Conservation (phyloP, 2,797 vertebrate genomes). For the Semotilus atromaculatus region DNA sequence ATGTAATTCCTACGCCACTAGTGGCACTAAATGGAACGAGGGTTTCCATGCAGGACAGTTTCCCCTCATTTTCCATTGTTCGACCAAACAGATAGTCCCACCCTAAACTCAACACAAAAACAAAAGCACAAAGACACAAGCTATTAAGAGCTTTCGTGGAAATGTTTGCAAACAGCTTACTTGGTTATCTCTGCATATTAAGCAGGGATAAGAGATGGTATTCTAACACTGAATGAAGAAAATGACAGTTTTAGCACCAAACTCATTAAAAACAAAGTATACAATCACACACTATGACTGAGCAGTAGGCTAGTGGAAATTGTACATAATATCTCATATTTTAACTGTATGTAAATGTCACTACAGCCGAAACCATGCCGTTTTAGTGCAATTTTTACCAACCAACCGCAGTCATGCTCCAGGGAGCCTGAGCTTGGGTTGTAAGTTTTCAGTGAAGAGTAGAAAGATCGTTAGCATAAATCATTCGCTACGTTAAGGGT, state of each 20-base stretch:
- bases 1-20: neutral
- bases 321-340: conserved; percentile 2
- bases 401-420: conserved; percentile 17
- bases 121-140: neutral
- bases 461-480: conserved; percentile 41
- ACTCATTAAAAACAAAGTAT: neutral
- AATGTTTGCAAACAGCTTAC: neutral
- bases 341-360: conserved; percentile 12
- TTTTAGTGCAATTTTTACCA: neutral
- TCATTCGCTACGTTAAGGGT: conserved; percentile 15
- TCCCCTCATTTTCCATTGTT: neutral
- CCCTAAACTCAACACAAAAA: neutral
- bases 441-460: conserved; percentile 20
- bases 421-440: conserved; percentile 7
- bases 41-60: neutral
- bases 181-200: neutral
- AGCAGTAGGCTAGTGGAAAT: conserved; percentile 22
- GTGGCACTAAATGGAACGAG: neutral
- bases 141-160: neutral
- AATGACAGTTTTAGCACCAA: neutral
- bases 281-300: neutral
- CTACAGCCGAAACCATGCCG: neutral
- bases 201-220: neutral
- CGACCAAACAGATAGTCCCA: neutral
- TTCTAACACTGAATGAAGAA: neutral